phyloP scores from a whole-genome alignment of 1,140 invertebrate genomes.

The Drosophila asahinai region DNA sequence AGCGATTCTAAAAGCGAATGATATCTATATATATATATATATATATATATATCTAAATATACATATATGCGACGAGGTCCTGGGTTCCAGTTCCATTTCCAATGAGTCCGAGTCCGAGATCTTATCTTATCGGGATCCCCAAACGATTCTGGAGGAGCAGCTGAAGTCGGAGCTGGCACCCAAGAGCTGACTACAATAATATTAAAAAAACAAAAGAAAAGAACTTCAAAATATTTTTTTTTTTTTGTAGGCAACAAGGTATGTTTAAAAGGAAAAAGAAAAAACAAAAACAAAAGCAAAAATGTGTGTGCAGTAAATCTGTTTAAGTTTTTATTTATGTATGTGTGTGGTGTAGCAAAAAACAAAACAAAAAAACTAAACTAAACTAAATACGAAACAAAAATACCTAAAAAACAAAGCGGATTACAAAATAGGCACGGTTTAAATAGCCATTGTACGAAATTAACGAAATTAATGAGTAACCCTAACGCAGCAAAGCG shows the following conservation, averaged over 20 bases:
- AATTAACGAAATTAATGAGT: conserved; percentile 49
- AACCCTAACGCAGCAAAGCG: conserved; percentile 49
- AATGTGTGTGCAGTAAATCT: conserved; percentile 81
- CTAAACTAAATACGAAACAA: conserved; percentile 56
- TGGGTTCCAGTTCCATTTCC: conserved; percentile 9
- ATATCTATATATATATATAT: conserved; percentile 29
- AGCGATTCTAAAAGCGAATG: conserved; percentile 65
- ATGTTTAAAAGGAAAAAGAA: conserved; percentile 27
- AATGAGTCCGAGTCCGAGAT: conserved; percentile 6
- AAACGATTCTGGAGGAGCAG: background rate
- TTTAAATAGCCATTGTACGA: conserved; percentile 49
- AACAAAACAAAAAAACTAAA: conserved; percentile 20
- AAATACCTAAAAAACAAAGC: conserved; percentile 27
- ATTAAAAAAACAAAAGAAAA: conserved; percentile 25
- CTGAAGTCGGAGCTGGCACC: background rate
- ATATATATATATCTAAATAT: conserved; percentile 36
- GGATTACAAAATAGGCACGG: conserved; percentile 45
- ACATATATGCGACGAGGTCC: conserved; percentile 9
- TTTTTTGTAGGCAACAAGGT: conserved; percentile 69
- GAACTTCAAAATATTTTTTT: conserved; percentile 58
- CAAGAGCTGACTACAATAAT: background rate
- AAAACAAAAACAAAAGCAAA: conserved; percentile 36
- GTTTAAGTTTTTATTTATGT: conserved; percentile 83
- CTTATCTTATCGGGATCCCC: conserved; percentile 19
- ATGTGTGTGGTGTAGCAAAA: conserved; percentile 67